phyloP scores from a whole-genome alignment of 37 sponge, comb jelly and placozoan genomes.

The Tethya wilhelma region DNA sequence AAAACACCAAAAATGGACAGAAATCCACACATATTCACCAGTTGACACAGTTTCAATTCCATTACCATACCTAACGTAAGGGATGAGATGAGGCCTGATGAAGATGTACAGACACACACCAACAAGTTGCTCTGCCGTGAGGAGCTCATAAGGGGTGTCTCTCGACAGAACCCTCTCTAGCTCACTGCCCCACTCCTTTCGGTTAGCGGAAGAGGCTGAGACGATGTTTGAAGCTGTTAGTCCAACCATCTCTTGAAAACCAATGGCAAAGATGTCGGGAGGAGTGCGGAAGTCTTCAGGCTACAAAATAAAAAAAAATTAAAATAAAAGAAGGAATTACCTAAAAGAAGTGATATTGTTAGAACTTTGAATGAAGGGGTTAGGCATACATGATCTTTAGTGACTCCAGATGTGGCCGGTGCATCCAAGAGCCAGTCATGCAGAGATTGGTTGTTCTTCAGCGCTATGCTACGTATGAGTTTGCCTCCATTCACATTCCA shows the following conservation, averaged over 20 bases:
- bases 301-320: conserved; percentile 7
- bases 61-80: conserved; percentile 76
- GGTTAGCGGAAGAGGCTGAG: conserved; percentile 89
- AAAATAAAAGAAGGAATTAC: background rate
- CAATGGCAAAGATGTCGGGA: conserved; percentile 87
- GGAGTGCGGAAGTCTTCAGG: conserved; percentile 50
- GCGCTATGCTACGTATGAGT: conserved; percentile 84
- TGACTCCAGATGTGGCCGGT: conserved; percentile 31
- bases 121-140: conserved; percentile 96
- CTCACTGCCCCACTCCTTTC: conserved; percentile 89
- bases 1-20: background rate
- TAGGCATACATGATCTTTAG: conserved; percentile 29
- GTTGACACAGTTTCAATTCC: background rate
- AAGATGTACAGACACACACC: conserved; percentile 97
- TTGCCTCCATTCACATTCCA: conserved; percentile 99
- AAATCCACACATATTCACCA: background rate
- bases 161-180: conserved; percentile 85
- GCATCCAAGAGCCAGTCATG: conserved; percentile 94
- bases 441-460: conserved; percentile 81
- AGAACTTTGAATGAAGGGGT: no score
- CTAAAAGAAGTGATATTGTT: background rate
- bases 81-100: conserved; percentile 81
- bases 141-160: conserved; percentile 75
- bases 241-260: conserved; percentile 96
- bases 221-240: conserved; percentile 93